Evolutionary conservation across 1,140 invertebrate genomes (phyloP).

Genomic region (Lordiphosa mommai): DNA sequence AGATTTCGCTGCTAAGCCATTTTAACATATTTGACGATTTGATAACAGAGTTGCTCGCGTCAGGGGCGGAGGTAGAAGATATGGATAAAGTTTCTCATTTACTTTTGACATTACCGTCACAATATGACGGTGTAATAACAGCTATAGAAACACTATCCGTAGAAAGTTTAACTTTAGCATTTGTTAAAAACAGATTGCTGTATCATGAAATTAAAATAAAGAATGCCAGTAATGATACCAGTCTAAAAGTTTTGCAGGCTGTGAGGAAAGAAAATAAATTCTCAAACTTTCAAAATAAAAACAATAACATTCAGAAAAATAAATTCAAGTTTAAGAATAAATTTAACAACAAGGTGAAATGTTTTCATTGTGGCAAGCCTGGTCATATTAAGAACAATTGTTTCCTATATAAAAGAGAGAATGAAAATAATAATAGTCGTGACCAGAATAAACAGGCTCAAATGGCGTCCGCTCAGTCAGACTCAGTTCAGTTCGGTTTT

Average conservation of each 20-base stretch:
- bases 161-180: neutral
- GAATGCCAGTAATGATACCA: neutral
- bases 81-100: slow-evolving; percentile 53
- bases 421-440: neutral
- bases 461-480: neutral
- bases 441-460: neutral
- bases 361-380: neutral
- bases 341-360: neutral
- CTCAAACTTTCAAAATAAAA: neutral
- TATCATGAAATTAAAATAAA: neutral
- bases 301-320: neutral
- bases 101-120: neutral
- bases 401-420: neutral
- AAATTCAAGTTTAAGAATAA: neutral
- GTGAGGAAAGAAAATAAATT: neutral
- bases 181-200: neutral
- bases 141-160: neutral
- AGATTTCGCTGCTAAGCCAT: slow-evolving; percentile 67
- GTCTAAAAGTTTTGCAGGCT: neutral
- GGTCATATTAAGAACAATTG: neutral
- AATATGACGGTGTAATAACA: slow-evolving; percentile 3
- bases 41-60: slow-evolving; percentile 67
- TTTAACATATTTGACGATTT: slow-evolving; percentile 76
- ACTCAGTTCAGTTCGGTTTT: neutral
- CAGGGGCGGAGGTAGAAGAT: slow-evolving; percentile 76